Evolutionary conservation across 2,888 invertebrate genomes (phyloP).

Genomic region (Polyommatus iphigenia): DNA sequence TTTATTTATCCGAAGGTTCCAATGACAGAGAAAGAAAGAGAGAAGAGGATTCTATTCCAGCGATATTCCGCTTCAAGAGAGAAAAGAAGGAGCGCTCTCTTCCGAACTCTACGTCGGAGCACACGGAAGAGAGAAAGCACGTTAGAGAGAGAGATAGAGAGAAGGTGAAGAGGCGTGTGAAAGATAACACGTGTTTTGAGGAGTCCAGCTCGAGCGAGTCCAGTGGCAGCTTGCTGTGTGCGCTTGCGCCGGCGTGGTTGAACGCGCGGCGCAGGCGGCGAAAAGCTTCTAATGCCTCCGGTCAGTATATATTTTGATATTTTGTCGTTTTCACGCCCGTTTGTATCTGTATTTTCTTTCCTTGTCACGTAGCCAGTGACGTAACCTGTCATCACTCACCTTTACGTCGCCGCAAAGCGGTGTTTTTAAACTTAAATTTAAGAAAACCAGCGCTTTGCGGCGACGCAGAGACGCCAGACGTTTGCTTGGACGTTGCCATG

Average conservation of each 20-base stretch:
- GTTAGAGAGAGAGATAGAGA: constrained; percentile 34
- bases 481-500: too few species aligned
- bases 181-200: constrained; percentile 35
- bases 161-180: constrained; percentile 37
- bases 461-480: too few species aligned
- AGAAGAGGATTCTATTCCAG: constrained; percentile 34
- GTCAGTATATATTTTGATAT: constrained; percentile 34
- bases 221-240: constrained; percentile 60
- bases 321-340: too few species aligned
- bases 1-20: constrained; percentile 55
- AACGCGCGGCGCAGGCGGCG: constrained; percentile 55
- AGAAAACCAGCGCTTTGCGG: too few species aligned
- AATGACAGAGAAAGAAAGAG: constrained; percentile 44
- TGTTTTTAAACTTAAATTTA: too few species aligned
- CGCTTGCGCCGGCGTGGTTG: constrained; percentile 67
- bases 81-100: constrained; percentile 15
- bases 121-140: neutral
- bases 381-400: too few species aligned
- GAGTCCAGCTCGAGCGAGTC: constrained; percentile 59
- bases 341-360: too few species aligned
- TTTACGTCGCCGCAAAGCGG: too few species aligned
- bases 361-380: too few species aligned
- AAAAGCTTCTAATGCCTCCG: constrained; percentile 45
- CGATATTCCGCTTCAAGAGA: constrained; percentile 39
- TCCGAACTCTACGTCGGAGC: neutral